Base-by-base conservation (phyloP, 2,888 invertebrate genomes). In the Hirudinaria manillensis region DNA sequence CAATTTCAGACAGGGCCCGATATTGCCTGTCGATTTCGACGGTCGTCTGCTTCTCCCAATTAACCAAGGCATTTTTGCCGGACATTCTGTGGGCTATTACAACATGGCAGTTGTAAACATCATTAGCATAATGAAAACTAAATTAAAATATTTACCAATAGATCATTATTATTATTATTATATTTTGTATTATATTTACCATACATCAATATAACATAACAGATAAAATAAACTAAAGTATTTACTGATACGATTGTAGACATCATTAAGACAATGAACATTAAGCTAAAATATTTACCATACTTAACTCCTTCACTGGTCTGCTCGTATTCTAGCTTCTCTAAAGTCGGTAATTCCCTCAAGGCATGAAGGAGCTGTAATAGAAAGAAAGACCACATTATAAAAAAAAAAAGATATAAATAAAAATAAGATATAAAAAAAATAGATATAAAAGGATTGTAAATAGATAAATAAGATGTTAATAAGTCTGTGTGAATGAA, bases 341-440 rank as follows among this genome's bases (percentile, higher is more conserved):
- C 80, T 19, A 82, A 72, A 10, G 67, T 78, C 0, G 78, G 77
- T 16, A 83, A 77, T 77, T 82, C 78, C 65, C 73, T 70, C 24
- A 82, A 76, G 24, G 77, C 61, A 36, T 91, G 88, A 51, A 94
- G 90, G 83, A 89, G 81, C 92, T 93, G 83, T 74, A 87, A 87
- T 77, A 81, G 79, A 80, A 78, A 78, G 53, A 77, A 53, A 74
- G n/a, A 74, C 45, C 6, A 68, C 24, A 68, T 2, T 7, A 68
- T 24, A 6, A 68, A 27, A 10, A 68, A 68, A 6, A n/a, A n/a
- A 3, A 68, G n/a, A 6, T 29, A 68, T 24, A 66, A 24, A 27
- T 66, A 24, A 24, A 24, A 19, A 27, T n/a, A n/a, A n/a, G n/a
- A n/a, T n/a, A n/a, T n/a, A n/a, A n/a, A n/a, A n/a, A n/a, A n/a